Conservation (phyloP, 2,113 vertebrate genomes). For the Argyrosomus japonicus region DNA sequence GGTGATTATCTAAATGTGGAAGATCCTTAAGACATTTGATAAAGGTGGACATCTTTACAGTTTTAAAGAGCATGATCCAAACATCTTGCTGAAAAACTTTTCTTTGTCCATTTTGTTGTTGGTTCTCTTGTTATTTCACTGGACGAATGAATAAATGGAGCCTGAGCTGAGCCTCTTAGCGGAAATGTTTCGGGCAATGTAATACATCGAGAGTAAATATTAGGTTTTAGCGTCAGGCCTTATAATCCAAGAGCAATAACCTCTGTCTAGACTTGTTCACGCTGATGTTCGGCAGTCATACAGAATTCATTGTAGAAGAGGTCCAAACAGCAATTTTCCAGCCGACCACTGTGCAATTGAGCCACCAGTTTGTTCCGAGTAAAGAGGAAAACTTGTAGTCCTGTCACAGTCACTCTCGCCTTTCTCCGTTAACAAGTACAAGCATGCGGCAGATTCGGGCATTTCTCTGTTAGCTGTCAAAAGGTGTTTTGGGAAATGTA, state of each 20-base stretch:
- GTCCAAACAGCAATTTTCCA: neutral
- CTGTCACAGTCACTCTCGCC: neutral
- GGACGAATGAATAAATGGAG: constrained; percentile 22
- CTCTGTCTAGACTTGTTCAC: constrained; percentile 22
- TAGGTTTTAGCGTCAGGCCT: neutral
- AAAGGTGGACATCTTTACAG: neutral
- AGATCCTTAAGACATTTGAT: neutral
- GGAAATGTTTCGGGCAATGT: neutral
- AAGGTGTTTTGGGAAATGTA: neutral
- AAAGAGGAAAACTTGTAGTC: neutral
- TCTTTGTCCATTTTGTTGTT: neutral
- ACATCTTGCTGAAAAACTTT: neutral
- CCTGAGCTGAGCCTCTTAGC: neutral
- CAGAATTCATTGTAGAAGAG: neutral
- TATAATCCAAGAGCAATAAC: constrained; percentile 3
- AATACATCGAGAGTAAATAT: constrained; percentile 21
- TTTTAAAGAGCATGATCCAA: neutral
- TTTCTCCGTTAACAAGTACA: constrained; percentile 3
- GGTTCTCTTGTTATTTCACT: neutral
- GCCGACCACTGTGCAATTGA: neutral
- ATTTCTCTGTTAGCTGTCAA: constrained; percentile 26
- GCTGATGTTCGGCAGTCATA: constrained; percentile 1
- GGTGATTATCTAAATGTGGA: constrained; percentile 9
- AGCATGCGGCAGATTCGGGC: neutral
- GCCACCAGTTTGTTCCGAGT: neutral